Percentiles rank a stretch among this genome's conserved stretches.
Evolutionary conservation across 2,797 vertebrate species (phyloP).

Genomic region (Falco columbarius): DNA sequence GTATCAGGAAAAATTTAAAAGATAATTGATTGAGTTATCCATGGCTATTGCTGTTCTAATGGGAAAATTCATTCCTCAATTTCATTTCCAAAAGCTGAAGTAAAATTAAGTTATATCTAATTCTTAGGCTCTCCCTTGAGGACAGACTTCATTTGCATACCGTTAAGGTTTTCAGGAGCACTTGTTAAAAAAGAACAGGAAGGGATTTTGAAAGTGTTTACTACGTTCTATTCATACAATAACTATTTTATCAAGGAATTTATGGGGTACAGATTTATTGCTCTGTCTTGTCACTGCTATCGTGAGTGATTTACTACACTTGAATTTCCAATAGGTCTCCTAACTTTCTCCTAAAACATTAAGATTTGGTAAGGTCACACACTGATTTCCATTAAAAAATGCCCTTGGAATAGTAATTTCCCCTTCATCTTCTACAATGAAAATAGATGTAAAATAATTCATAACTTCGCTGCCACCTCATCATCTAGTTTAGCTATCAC

Average conservation of each 20-base stretch:
- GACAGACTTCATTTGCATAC: constrained; percentile 43
- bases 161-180: constrained; percentile 35
- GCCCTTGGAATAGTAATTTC: constrained; percentile 54
- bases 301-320: not conserved
- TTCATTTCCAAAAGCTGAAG: constrained; percentile 10
- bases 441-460: constrained; percentile 64
- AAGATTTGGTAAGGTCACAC: constrained; percentile 42
- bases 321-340: not conserved
- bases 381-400: constrained; percentile 45
- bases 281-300: not conserved
- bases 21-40: constrained; percentile 24
- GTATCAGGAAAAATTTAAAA: constrained; percentile 16
- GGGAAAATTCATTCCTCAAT: constrained; percentile 31
- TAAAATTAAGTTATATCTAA: constrained; percentile 43
- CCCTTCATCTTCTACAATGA: constrained; percentile 24
- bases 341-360: constrained; percentile 31
- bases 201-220: not conserved
- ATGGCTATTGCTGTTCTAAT: constrained; percentile 24
- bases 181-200: not conserved
- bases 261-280: not conserved
- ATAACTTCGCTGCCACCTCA: constrained; percentile 13
- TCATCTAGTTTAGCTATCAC: not conserved
- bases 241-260: constrained; percentile 26
- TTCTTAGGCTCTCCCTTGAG: constrained; percentile 15
- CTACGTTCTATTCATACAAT: not conserved